phyloP scores from a whole-genome alignment of 2,797 vertebrate species.

The Triplophysa bombifrons region DNA sequence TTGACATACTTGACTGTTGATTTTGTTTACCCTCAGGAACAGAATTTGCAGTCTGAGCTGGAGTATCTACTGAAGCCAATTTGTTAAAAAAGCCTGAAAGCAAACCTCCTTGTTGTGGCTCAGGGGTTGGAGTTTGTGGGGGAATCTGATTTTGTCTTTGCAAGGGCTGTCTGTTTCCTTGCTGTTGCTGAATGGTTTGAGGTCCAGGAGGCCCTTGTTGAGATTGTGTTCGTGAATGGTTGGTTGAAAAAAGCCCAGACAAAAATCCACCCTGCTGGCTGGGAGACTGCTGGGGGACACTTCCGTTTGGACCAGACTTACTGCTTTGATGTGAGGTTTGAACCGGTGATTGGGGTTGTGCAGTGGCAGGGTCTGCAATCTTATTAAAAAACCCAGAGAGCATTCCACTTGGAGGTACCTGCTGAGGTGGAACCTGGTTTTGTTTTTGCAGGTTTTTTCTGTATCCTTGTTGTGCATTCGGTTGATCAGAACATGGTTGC shows the following conservation, averaged over 20 bases:
- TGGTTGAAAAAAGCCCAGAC: conserved; percentile 74
- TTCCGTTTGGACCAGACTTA: conserved; percentile 56
- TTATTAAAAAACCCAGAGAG: conserved; percentile 77
- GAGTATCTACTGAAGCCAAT: conserved; percentile 76
- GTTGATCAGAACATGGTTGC: conserved; percentile 50
- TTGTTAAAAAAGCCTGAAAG: conserved; percentile 83
- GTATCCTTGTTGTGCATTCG: conserved; percentile 57
- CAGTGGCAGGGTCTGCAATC: conserved; percentile 67
- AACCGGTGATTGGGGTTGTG: conserved; percentile 26
- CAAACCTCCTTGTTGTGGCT: conserved; percentile 75
- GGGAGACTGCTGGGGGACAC: conserved; percentile 61
- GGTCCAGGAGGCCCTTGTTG: conserved; percentile 52
- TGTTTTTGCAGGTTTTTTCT: conserved; percentile 68
- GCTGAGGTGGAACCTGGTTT: conserved; percentile 67
- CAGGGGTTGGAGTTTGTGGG: conserved; percentile 63
- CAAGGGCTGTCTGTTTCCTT: conserved; percentile 72
- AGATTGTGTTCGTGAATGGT: conserved; percentile 59
- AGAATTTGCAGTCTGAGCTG: conserved; percentile 60
- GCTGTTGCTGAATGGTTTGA: conserved; percentile 63
- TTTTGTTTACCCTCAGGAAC: conserved; percentile 47
- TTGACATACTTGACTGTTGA: conserved; percentile 61
- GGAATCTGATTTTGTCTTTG: conserved; percentile 75
- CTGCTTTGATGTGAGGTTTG: conserved; percentile 14
- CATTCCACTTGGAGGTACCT: conserved; percentile 66
- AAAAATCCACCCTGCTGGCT: conserved; percentile 75